Conservation (phyloP, 1,140 invertebrate species). For the Hirudo medicinalis region DNA sequence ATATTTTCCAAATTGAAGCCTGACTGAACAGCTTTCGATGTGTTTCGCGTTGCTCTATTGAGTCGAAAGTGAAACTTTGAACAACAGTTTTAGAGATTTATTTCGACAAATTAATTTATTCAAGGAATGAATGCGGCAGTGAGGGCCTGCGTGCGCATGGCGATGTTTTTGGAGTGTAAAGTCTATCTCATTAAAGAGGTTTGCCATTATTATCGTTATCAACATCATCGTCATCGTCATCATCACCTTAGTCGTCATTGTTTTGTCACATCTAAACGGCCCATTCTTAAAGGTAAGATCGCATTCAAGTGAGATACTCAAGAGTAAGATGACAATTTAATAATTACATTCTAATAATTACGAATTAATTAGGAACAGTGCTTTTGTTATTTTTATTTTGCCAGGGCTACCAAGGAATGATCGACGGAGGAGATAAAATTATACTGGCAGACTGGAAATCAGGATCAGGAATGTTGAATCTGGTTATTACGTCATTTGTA, state of each 20-base stretch:
- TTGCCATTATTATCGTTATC: not conserved
- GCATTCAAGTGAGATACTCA: too few species aligned
- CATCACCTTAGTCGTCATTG: not conserved
- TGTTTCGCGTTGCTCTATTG: too few species aligned
- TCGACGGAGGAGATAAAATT: slow-evolving; percentile 84
- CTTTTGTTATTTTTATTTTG: not conserved
- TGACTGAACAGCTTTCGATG: too few species aligned
- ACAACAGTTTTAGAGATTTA: too few species aligned
- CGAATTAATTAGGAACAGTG: too few species aligned
- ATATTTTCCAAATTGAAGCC: too few species aligned
- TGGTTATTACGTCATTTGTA: slow-evolving; percentile 40
- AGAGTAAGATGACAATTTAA: too few species aligned
- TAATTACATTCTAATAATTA: too few species aligned
- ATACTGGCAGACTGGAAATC: slow-evolving; percentile 84
- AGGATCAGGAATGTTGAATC: slow-evolving; percentile 90
- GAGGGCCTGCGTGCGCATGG: slow-evolving; percentile 90
- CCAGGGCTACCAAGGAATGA: slow-evolving; percentile 86
- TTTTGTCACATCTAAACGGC: not conserved
- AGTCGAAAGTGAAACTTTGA: too few species aligned
- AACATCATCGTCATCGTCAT: too few species aligned
- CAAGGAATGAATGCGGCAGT: slow-evolving; percentile 97
- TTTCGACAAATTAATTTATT: slow-evolving; percentile 16
- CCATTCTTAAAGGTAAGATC: too few species aligned
- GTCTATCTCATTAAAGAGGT: slow-evolving; percentile 89
- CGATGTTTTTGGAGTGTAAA: slow-evolving; percentile 83